These are phyloP conservation scores for Agapornis canus DNA, from an alignment of 2,797 vertebrate species.

Conservation along the genomic window DNA sequence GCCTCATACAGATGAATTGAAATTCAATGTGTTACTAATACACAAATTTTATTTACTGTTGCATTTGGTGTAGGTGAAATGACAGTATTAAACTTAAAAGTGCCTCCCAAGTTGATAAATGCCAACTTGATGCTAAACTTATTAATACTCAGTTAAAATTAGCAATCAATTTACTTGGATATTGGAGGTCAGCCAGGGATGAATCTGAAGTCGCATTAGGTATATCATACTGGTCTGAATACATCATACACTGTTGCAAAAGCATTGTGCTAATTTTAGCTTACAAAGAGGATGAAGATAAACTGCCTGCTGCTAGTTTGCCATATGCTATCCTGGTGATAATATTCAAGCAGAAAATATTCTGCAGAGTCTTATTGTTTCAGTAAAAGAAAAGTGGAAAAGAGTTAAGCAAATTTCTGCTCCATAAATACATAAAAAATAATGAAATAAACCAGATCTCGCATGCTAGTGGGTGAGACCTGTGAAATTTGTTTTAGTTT, in stretches of 20 bases:
- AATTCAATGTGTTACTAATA: not conserved
- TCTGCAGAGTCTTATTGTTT: conserved; percentile 81
- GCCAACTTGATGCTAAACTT: conserved; percentile 13
- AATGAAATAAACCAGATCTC: conserved; percentile 80
- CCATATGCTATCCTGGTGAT: conserved; percentile 92
- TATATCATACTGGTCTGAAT: conserved; percentile 82
- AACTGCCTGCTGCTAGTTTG: conserved; percentile 92
- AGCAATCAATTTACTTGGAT: conserved; percentile 58
- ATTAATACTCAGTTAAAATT: conserved; percentile 59
- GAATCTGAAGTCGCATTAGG: conserved; percentile 71
- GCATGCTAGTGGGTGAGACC: conserved; percentile 79
- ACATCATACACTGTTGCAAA: conserved; percentile 84
- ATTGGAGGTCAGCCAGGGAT: conserved; percentile 58
- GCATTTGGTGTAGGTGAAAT: not conserved
- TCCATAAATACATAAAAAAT: conserved; percentile 73
- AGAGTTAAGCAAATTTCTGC: conserved; percentile 73
- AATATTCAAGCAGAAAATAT: conserved; percentile 90
- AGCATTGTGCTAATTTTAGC: conserved; percentile 97
- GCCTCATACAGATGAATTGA: not conserved
- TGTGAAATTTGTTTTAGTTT: conserved; percentile 79
- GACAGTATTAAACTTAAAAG: conserved; percentile 31
- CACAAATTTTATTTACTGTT: conserved; percentile 41
- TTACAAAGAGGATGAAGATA: conserved; percentile 98
- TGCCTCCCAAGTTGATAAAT: conserved; percentile 34
- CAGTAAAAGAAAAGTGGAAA: conserved; percentile 66